phyloP scores from a whole-genome alignment of 2,888 invertebrate species.

The Ommatoiulus sabulosus region DNA sequence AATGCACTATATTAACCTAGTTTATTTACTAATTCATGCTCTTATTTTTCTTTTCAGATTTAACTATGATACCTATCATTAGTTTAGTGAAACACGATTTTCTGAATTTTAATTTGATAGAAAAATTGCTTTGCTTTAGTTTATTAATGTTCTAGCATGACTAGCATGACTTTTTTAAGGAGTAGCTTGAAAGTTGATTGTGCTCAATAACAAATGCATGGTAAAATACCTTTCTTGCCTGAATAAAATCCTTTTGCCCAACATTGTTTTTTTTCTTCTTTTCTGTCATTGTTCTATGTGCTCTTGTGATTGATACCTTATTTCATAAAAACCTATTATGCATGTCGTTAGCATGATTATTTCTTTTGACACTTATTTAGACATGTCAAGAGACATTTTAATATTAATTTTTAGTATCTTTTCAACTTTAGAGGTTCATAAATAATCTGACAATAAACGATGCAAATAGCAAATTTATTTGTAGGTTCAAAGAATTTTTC shows the following conservation, averaged over 20 bases:
- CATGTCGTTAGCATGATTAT: neutral
- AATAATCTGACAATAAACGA: neutral
- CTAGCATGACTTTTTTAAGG: neutral
- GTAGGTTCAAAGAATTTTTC: neutral
- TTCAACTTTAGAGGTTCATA: no score
- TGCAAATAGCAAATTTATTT: neutral
- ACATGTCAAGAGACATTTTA: neutral
- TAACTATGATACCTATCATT: neutral
- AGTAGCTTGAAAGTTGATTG: neutral
- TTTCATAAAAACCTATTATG: neutral
- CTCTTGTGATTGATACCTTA: neutral
- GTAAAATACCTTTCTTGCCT: neutral
- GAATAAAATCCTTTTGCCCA: constrained; percentile 3
- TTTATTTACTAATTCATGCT: neutral
- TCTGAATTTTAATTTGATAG: neutral
- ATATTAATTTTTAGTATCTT: neutral
- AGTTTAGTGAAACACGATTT: neutral
- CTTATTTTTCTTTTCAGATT: neutral
- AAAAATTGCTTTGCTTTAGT: neutral
- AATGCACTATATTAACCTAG: neutral
- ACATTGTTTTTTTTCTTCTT: neutral
- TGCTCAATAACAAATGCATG: constrained; percentile 11
- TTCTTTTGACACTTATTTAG: neutral
- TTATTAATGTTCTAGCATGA: neutral
- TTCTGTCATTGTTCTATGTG: neutral